Base-by-base conservation (phyloP, 2,888 invertebrate species). In the Carabus problematicus region DNA sequence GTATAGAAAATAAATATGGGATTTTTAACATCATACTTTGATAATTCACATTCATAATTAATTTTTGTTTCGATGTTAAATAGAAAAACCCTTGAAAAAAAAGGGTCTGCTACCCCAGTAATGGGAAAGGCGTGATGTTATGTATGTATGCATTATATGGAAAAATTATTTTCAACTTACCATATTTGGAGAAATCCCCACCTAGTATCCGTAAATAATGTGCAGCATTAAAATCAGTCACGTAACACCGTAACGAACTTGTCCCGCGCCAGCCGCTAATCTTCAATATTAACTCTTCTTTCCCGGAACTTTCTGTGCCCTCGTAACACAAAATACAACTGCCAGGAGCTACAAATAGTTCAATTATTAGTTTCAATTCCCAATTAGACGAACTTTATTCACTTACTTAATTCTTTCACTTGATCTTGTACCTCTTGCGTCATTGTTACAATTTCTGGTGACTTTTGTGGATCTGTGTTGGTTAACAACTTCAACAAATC, bases 261-360 rank as follows among this genome's bases (percentile, higher is more conserved):
- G 90, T 92, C 3, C 97, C 97, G 71, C 94, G 89, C 97, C 98
- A 98, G 0, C 97, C 97, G 58, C 94, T 94, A 70, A 95, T 82
- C 43, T 88, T 86, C 59, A 95, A 83, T 3, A 86, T 82, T 0
- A 79, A 81, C 42, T 78, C 75, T 62, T 86, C 86, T 45, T 45
- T 61, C 29, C 47, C 61, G 9, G 52, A 52, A 47, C 77, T 76
- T 56, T 78, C 76, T 68, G 83, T 79, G 72, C 85, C 85, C 71
- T 82, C 79, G 76, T 90, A 93, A 72, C 90, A 85, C 8, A 95
- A 81, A 42, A 94, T 85, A 76, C 94, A 92, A 81, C 94, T 94
- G 68, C 94, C 94, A 1, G 87, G 85, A 72, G 83, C 88, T 85
- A 75, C 3, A 47, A 67, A 43, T 1, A 43, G 40, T 39, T 56